Evolutionary conservation across 2,113 vertebrate genomes (phyloP), one percentile per base, ranked within the genome.

Genomic region (Aythya baeri): DNA sequence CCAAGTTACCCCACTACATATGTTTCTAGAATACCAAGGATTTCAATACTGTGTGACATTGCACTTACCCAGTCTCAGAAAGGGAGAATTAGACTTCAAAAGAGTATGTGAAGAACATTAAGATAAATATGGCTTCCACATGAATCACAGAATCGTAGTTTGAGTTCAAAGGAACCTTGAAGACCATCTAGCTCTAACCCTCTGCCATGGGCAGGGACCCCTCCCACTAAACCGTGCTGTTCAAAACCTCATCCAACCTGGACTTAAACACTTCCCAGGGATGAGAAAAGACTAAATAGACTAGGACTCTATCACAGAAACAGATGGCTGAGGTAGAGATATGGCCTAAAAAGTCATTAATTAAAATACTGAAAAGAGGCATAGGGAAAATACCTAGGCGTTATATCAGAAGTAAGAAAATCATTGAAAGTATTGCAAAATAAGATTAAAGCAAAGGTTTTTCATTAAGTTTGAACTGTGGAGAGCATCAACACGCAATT

Each of bases 321-420:
- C 11, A 80, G n/a, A 29, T 74, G 34, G 14, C 10, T 43, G 14
- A 79, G 74, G 5, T 80, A 21, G 15, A 63, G 5, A 1, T 46
- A 68, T 52, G 18, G 10, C 17, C n/a, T 80, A 57, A 86, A 59
- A 81, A 34, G 31, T 17, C 13, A 32, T 32, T 10, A 52, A 18
- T 67, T 50, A 61, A 16, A 20, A 6, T 2, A 3, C 1, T 9
- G 3, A 1, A 46, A 68, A 34, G 4, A 62, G 2, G 3, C 25
- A 74, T 41, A 77, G 17, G 9, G 34, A 44, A 6, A 66, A 62
- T 8, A 26, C 3, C 4, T 80, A 20, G 6, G 38, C 70, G 32
- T 54, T 90, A 46, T 9, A 20, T 5, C 54, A 38, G 44, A 93
- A 61, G 3, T 18, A 68, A 21, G 10, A 10, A 20, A 41, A 58